phyloP scores from a whole-genome alignment of 2,888 invertebrate genomes.

The Agrochola lychnidis region DNA sequence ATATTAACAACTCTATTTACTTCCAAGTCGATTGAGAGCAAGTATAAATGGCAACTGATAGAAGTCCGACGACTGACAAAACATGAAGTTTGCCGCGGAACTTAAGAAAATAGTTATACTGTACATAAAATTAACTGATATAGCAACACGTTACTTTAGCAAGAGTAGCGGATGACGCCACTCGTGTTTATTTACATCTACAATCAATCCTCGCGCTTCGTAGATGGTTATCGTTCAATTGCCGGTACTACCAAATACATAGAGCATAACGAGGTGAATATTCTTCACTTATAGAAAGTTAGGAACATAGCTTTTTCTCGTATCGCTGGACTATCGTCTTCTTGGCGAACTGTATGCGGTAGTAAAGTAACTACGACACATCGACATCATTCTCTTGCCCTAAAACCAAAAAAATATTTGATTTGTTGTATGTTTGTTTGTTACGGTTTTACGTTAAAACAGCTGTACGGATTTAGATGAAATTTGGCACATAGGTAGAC shows the following conservation, averaged over 20 bases:
- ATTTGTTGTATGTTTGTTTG: no score
- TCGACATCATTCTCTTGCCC: background rate
- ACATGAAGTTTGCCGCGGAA: no score
- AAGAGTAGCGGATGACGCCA: background rate
- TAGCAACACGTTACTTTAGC: background rate
- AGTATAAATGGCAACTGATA: no score
- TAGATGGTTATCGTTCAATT: constrained; percentile 49
- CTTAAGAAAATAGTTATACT: no score
- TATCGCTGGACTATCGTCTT: background rate
- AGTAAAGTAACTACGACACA: background rate
- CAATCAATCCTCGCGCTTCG: constrained; percentile 36
- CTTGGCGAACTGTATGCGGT: background rate
- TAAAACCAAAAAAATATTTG: background rate
- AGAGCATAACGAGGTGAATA: background rate
- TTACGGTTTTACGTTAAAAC: no score
- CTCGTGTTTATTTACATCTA: constrained; percentile 22
- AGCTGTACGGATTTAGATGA: no score
- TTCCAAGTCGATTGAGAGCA: no score
- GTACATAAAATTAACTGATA: background rate
- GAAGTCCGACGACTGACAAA: no score
- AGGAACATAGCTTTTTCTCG: background rate
- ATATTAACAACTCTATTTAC: no score
- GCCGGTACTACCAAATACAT: constrained; percentile 43
- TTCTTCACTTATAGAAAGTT: background rate
- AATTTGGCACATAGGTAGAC: no score